Conservation (phyloP, 2,888 invertebrate species). For the Schizaphis graminum region DNA sequence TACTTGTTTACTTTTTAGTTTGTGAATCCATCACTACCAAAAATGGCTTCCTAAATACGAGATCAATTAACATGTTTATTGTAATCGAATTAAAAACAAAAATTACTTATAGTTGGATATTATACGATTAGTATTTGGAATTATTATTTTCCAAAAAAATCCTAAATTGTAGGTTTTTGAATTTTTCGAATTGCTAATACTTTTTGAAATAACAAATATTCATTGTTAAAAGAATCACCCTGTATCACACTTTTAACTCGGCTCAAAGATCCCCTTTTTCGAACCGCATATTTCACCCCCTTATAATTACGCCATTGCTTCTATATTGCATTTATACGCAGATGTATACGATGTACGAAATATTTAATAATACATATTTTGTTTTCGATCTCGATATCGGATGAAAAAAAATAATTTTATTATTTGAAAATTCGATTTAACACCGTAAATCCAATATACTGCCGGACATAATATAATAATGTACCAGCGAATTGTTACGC, state of each 20-base stretch:
- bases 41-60: neutral
- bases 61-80: neutral
- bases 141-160: neutral
- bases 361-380: constrained; percentile 22
- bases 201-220: neutral
- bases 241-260: neutral
- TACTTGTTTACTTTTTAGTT: neutral
- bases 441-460: constrained; percentile 48
- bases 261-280: neutral
- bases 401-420: constrained; percentile 34
- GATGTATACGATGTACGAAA: neutral
- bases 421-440: constrained; percentile 41
- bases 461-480: constrained; percentile 23
- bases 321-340: neutral
- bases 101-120: neutral
- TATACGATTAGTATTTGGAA: neutral
- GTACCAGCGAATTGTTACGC: neutral
- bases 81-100: neutral
- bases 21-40: neutral
- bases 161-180: neutral
- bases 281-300: neutral
- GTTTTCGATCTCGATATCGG: neutral
- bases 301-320: neutral
- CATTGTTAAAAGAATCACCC: neutral
- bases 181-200: too few relatives aligned